Evolutionary conservation across 2,113 vertebrate genomes (phyloP).

Genomic region (Lampris megalopsis): DNA sequence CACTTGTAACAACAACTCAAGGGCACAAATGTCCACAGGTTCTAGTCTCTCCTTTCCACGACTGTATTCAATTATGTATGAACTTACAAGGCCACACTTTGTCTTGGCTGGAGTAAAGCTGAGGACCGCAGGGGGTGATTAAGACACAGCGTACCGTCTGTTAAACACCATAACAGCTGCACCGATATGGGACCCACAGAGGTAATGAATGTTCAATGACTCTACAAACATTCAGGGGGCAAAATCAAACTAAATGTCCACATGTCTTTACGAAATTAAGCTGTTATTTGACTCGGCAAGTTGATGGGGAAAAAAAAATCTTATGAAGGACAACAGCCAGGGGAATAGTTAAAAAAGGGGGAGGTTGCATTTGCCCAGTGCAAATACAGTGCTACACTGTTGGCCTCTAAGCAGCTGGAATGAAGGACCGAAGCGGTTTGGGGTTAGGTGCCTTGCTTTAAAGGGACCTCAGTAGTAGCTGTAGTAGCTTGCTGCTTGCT

Average conservation of each 20-base stretch:
- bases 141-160: constrained; percentile 71
- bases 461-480: constrained; percentile 11
- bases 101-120: constrained; percentile 69
- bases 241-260: constrained; percentile 45
- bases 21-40: constrained; percentile 37
- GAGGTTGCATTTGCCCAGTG: constrained; percentile 18
- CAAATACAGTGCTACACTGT: neutral
- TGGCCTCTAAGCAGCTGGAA: neutral
- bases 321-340: constrained; percentile 9
- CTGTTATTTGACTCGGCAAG: constrained; percentile 13
- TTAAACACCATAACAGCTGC: constrained; percentile 73
- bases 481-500: neutral
- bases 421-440: constrained; percentile 29
- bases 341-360: neutral
- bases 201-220: constrained; percentile 63
- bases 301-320: constrained; percentile 3
- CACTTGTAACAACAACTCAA: constrained; percentile 70
- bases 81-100: constrained; percentile 66
- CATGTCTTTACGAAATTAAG: constrained; percentile 43
- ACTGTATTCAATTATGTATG: constrained; percentile 72
- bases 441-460: constrained; percentile 21
- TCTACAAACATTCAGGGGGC: constrained; percentile 57
- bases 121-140: constrained; percentile 69
- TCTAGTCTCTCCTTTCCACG: constrained; percentile 27
- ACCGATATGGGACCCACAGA: constrained; percentile 48